A percentile compares a stretch with the other conserved stretches of the same genome.
Evolutionary conservation across 2,113 vertebrate species (phyloP).

Genomic region (Anarrhichthys ocellatus): DNA sequence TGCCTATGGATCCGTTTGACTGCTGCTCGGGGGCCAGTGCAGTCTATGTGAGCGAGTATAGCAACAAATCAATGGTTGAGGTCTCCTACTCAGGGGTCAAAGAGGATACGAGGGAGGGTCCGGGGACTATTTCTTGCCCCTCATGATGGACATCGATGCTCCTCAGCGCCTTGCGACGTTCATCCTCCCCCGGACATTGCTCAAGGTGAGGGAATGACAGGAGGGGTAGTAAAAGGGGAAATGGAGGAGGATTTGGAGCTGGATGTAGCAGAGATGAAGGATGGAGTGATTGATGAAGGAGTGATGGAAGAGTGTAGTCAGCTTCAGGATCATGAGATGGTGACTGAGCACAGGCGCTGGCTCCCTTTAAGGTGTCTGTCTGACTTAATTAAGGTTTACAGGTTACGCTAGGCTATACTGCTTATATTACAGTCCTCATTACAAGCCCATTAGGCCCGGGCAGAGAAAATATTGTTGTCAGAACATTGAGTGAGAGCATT

Average conservation of each 20-base stretch:
- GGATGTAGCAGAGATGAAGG: constrained; percentile 54
- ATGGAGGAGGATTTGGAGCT: constrained; percentile 59
- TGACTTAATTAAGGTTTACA: constrained; percentile 84
- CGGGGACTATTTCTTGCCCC: constrained; percentile 57
- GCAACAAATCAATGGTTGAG: constrained; percentile 79
- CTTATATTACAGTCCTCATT: constrained; percentile 82
- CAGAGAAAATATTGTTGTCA: constrained; percentile 81
- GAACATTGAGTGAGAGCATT: constrained; percentile 74
- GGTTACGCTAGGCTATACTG: constrained; percentile 76
- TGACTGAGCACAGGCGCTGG: constrained; percentile 58
- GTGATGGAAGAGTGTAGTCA: constrained; percentile 47
- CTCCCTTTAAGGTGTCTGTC: constrained; percentile 79
- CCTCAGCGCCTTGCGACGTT: constrained; percentile 34
- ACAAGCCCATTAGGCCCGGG: constrained; percentile 78
- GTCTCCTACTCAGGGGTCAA: constrained; percentile 72
- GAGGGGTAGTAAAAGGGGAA: constrained; percentile 63
- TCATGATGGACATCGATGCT: constrained; percentile 64
- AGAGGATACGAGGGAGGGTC: constrained; percentile 68
- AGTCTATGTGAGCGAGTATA: constrained; percentile 69
- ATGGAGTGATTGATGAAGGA: constrained; percentile 62
- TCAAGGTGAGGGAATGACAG: constrained; percentile 70
- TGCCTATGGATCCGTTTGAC: constrained; percentile 76
- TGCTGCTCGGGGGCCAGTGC: constrained; percentile 53
- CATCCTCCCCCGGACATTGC: constrained; percentile 56
- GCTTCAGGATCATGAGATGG: constrained; percentile 62